Evolutionary conservation across 1,140 invertebrate genomes (phyloP).

Genomic region (Drosophila prosaltans): DNA sequence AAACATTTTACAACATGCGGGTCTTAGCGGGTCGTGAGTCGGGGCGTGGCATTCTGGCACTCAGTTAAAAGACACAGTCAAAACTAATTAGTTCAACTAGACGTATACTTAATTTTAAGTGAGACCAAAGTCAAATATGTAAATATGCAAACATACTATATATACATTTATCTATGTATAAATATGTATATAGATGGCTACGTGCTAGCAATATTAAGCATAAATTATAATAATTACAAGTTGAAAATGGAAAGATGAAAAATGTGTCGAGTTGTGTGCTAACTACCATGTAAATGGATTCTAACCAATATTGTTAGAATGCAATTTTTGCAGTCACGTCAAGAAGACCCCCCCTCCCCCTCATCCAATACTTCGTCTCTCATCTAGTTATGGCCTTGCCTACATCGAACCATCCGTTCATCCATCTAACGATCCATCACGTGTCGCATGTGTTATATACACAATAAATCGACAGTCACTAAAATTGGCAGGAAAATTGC

Average conservation of each 20-base stretch:
- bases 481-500: constrained; percentile 32
- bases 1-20: constrained; percentile 71
- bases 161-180: background rate
- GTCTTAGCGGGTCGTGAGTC: constrained; percentile 25
- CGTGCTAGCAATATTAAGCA: constrained; percentile 37
- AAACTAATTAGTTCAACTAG: constrained; percentile 80
- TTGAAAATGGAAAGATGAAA: constrained; percentile 23
- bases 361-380: background rate
- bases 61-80: constrained; percentile 34
- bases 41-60: constrained; percentile 23
- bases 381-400: background rate
- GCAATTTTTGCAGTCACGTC: constrained; percentile 67
- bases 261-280: constrained; percentile 44
- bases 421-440: constrained; percentile 4
- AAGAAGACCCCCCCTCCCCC: constrained; percentile 15
- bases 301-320: constrained; percentile 61
- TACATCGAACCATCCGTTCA: background rate
- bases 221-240: constrained; percentile 73
- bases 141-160: constrained; percentile 20
- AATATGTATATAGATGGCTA: background rate
- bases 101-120: constrained; percentile 74
- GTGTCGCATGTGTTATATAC: constrained; percentile 22
- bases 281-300: constrained; percentile 69
- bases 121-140: constrained; percentile 52
- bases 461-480: constrained; percentile 29